Base-by-base conservation (phyloP, 2,797 vertebrate genomes). In the Threskiornis aethiopicus region DNA sequence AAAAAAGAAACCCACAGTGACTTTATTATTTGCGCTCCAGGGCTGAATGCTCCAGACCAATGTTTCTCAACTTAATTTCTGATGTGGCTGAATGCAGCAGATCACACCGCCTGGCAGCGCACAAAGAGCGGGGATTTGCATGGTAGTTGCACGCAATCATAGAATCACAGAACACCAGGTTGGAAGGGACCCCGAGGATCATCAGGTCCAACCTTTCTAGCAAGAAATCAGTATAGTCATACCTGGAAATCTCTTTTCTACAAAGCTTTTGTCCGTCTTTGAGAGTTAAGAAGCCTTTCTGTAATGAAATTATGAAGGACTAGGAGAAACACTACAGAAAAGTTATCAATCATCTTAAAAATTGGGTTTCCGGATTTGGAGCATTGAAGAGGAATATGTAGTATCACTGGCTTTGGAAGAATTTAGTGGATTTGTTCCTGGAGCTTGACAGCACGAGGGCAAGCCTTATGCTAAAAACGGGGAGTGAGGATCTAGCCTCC, bases 141-240 rank as follows among this genome's bases (percentile, higher is more conserved):
- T 1, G 9, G 39, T 5, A 47, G 62, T 7, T 54, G 66, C 42
- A 31, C 0, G 1, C 29, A 29, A 4, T 18, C 41, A 41, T 41
- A 41, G 41, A 41, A 41, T 13, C 41, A 41, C 13, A 14, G 41
- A 41, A 41, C 13, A 41, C 41, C 41, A 41, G 41, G 41, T 41
- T 41, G 41, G 41, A 41, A 41, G 41, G 41, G 41, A 41, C 13
- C 41, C 11, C 41, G 14, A 41, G 41, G 41, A 41, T 41, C 41
- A 41, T 13, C 41, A 5, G 41, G 41, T 41, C 41, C 41, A 14
- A 14, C 41, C 12, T 41, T 41, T 41, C 41, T 41, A 41, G 41
- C 41, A 41, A 41, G 41, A 41, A 41, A 41, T 41, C 2, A 1
- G 61, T 26, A 44, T 0, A 46, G 57, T 31, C 20, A 6, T 16